phyloP scores from a whole-genome alignment of 1,140 invertebrate species.

The Anagrus nilaparvatae region DNA sequence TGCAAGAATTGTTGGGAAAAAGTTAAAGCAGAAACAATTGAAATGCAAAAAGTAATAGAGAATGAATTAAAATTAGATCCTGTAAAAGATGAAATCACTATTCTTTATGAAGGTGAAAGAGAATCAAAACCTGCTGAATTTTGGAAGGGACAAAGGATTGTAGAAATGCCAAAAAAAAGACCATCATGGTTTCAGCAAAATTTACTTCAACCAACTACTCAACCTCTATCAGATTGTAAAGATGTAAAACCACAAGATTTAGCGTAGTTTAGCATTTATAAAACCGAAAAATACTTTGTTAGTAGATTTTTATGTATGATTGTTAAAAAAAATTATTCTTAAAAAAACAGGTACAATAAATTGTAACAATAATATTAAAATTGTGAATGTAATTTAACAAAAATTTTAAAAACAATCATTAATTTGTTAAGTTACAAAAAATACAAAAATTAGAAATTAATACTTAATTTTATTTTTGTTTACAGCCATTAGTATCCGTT shows the following conservation, averaged over 20 bases:
- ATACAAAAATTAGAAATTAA: too few species aligned
- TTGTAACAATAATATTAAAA: too few species aligned
- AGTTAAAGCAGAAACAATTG: conserved; percentile 67
- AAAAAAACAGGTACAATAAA: too few species aligned
- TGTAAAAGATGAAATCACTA: conserved; percentile 72
- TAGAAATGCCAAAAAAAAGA: conserved; percentile 63
- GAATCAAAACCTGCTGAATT: conserved; percentile 41
- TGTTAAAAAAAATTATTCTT: too few species aligned
- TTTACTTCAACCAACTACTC: conserved; percentile 64
- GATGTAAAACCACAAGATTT: conserved; percentile 63
- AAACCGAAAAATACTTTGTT: too few species aligned
- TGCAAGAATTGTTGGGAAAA: conserved; percentile 83
- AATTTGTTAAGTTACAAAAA: too few species aligned
- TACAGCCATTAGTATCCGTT: too few species aligned
- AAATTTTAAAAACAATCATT: too few species aligned
- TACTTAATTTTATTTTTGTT: too few species aligned
- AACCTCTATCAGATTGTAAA: conserved; percentile 51
- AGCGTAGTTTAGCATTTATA: conserved; percentile 49
- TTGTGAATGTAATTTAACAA: too few species aligned
- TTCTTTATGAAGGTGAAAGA: conserved; percentile 74
- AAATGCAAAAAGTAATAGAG: conserved; percentile 65
- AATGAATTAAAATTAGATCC: conserved; percentile 57
- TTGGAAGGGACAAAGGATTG: conserved; percentile 53
- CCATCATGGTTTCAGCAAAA: conserved; percentile 74
- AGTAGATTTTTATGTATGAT: too few species aligned